Evolutionary conservation across 1,140 invertebrate species (phyloP), one percentile per base, ranked within the genome.

Genomic region (Marisa cornuarietis): DNA sequence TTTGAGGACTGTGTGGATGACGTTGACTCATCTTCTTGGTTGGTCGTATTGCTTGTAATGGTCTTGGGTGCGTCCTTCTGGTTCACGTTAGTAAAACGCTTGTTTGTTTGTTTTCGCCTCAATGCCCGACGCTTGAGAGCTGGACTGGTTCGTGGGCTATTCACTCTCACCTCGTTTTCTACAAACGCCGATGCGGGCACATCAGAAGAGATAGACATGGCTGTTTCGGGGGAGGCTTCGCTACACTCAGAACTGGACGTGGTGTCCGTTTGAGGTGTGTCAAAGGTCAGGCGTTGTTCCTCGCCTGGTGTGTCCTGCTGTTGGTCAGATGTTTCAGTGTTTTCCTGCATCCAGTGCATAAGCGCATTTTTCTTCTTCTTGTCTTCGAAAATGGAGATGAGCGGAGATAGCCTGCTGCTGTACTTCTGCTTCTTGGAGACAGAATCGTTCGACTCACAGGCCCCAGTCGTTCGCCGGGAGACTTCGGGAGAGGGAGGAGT

Each of bases 321-420:
- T 24, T 31, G 65, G 11, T 13, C 65, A 63, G 73, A 20, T 20
- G 54, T 54, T 24, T 72, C 18, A 16, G 1, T 52, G 10, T 72
- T 22, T 51, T 69, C 63, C 42, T 76, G 58, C 61, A 31, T 18
- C 18, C 31, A 31, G 61, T n/a, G 31, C 31, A 42, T 42, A 42
- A 42, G 31, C 31, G 31, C 13, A 24, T n/a, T 68, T 24, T 77
- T 69, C 42, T 68, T 69, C 42, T 68, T 69, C 6, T 10, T 20
- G 8, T 14, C 14, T 51, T 69, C 63, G 66, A 77, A 68, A 1
- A 42, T 24, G 10, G 63, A 26, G 18, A 77, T 77, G 18, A 77
- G 58, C 5, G 76, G 20, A 22, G 26, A 42, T 13, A 77, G 63
- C 26, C 66, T 77, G 52, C 54, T 65, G 54, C 63, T 77, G 76